Conservation (phyloP, 1,140 invertebrate genomes). For the Drosophila bifasciata region DNA sequence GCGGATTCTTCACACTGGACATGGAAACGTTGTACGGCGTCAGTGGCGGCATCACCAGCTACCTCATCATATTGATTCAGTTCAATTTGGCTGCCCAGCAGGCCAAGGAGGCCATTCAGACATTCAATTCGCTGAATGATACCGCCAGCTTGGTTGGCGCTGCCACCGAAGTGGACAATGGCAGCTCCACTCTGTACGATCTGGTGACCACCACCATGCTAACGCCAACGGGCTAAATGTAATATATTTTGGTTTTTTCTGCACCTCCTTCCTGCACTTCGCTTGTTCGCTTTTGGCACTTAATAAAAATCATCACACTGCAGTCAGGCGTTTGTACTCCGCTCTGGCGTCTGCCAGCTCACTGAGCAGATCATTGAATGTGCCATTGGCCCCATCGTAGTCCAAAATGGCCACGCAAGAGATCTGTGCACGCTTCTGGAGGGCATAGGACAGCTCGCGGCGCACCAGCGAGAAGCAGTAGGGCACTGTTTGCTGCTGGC, state of each 20-base stretch:
- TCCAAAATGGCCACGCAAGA: conserved; percentile 75
- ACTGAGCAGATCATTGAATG: conserved; percentile 45
- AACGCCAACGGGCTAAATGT: conserved; percentile 44
- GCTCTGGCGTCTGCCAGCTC: conserved; percentile 51
- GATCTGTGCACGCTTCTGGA: conserved; percentile 73
- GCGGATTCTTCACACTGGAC: conserved; percentile 82
- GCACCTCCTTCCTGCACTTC: conserved; percentile 21
- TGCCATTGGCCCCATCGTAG: conserved; percentile 71
- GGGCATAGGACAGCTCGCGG: conserved; percentile 63
- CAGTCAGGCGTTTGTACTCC: conserved; percentile 50
- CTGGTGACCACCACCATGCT: conserved; percentile 60
- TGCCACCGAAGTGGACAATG: conserved; percentile 59
- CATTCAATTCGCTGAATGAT: conserved; percentile 65
- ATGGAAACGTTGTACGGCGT: conserved; percentile 83
- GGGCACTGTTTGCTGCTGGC: conserved; percentile 60
- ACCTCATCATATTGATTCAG: conserved; percentile 82
- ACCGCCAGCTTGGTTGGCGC: conserved; percentile 64
- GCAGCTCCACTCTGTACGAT: conserved; percentile 41
- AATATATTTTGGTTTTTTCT: conserved; percentile 3
- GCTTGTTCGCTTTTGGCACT: conserved; percentile 26
- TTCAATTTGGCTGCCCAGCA: conserved; percentile 83
- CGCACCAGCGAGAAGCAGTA: conserved; percentile 70
- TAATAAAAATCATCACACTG: conserved; percentile 63
- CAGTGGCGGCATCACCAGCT: conserved; percentile 83
- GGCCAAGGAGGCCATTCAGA: conserved; percentile 76